Evolutionary conservation across 2,113 vertebrate species (phyloP).

Genomic region (Butorides virescens): DNA sequence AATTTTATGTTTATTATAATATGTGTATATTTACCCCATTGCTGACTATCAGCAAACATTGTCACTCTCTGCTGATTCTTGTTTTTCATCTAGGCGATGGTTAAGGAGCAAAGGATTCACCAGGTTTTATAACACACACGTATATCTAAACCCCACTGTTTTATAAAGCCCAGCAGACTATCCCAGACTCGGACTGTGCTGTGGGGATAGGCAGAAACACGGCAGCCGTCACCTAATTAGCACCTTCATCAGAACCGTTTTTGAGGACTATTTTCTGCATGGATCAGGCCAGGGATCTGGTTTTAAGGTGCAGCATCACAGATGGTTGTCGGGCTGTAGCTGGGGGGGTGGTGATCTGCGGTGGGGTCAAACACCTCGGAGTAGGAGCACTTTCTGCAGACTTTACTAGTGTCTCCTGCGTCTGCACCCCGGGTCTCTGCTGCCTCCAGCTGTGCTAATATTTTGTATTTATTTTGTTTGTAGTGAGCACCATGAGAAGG

Average conservation of each 20-base stretch:
- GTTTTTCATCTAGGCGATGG: background rate
- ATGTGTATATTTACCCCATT: background rate
- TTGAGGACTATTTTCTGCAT: background rate
- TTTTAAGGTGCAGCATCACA: background rate
- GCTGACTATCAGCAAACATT: background rate
- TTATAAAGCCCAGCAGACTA: background rate
- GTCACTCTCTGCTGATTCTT: background rate
- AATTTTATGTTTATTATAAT: background rate
- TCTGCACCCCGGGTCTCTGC: background rate
- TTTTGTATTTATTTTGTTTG: background rate
- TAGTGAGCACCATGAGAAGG: background rate
- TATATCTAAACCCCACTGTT: background rate
- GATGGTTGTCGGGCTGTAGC: background rate
- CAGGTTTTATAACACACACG: background rate
- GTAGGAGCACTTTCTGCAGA: background rate
- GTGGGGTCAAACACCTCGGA: background rate
- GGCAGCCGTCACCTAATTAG: background rate
- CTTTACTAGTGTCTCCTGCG: background rate
- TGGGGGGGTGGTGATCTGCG: background rate
- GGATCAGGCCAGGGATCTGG: background rate
- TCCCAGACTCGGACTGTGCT: fast-evolving
- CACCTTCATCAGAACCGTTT: background rate
- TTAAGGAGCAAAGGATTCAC: background rate
- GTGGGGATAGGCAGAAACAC: background rate
- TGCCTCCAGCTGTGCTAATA: background rate